These are phyloP conservation scores for Muscicapa striata DNA, from an alignment of 2,797 vertebrate genomes.

Conservation along the genomic window DNA sequence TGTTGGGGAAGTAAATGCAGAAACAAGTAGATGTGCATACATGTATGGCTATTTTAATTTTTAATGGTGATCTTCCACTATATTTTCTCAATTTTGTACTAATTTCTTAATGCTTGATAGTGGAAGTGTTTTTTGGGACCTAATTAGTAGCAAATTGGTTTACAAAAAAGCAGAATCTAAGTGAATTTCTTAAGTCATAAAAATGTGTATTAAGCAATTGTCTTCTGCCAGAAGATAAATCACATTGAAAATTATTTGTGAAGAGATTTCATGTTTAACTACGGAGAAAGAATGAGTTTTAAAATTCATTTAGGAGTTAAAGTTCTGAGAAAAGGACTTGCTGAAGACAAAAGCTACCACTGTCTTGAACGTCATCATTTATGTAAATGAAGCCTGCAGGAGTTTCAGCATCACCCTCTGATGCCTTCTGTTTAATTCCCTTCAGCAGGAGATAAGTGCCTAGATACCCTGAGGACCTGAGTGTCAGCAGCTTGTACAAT, in stretches of 20 bases:
- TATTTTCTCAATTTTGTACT: neutral
- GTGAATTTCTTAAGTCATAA: neutral
- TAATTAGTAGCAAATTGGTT: neutral
- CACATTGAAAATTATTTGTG: neutral
- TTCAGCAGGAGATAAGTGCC: neutral
- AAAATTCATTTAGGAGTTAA: neutral
- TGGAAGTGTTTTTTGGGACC: neutral
- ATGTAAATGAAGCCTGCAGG: slow-evolving; percentile 21
- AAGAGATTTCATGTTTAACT: neutral
- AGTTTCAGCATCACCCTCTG: slow-evolving; percentile 15
- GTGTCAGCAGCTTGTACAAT: neutral
- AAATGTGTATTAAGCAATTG: neutral
- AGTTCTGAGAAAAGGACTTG: neutral
- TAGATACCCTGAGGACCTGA: neutral
- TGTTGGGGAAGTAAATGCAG: neutral
- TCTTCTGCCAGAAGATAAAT: neutral
- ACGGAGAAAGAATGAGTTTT: neutral
- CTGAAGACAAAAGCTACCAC: neutral
- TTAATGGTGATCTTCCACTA: neutral
- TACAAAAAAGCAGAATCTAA: neutral
- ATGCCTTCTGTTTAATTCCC: slow-evolving; percentile 44
- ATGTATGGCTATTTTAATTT: neutral
- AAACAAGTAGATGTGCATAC: neutral
- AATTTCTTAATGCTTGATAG: neutral
- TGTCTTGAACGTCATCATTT: slow-evolving; percentile 1